Evolutionary conservation across 2,888 invertebrate genomes (phyloP).

Genomic region (Aromia moschata): DNA sequence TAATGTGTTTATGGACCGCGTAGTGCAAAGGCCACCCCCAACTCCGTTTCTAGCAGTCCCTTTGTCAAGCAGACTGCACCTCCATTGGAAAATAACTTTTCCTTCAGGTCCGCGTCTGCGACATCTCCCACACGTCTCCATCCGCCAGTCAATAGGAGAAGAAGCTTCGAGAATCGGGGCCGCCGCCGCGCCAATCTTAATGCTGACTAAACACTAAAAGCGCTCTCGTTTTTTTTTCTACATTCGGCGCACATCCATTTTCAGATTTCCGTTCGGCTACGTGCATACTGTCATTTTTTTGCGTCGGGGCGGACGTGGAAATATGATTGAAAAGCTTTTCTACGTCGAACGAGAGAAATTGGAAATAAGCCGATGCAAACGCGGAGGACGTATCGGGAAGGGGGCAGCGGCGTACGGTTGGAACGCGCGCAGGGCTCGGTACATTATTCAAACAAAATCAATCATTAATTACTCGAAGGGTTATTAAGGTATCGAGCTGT

Average conservation of each 20-base stretch:
- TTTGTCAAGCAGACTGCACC: too few relatives aligned
- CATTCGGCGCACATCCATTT: constrained; percentile 21
- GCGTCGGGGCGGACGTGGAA: constrained; percentile 14
- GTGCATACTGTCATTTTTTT: constrained; percentile 20
- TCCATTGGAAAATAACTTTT: too few relatives aligned
- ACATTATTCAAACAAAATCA: too few relatives aligned
- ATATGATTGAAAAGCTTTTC: constrained; percentile 32
- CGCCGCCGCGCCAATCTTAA: background rate
- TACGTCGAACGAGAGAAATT: constrained; percentile 24
- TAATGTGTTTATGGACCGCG: too few relatives aligned
- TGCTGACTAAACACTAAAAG: constrained; percentile 17
- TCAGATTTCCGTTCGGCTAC: constrained; percentile 10
- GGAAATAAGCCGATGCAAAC: constrained; percentile 22
- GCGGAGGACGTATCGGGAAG: background rate
- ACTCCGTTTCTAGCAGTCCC: too few relatives aligned
- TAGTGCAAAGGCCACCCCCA: too few relatives aligned
- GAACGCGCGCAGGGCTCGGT: too few relatives aligned
- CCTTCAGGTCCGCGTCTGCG: too few relatives aligned
- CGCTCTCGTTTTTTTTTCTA: constrained; percentile 5
- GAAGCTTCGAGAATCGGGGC: background rate
- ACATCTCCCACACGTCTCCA: background rate
- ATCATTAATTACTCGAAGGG: too few relatives aligned
- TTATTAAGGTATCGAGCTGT: too few relatives aligned
- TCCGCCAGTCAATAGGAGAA: constrained; percentile 1
- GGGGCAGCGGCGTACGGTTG: background rate